These are phyloP conservation scores for Taurulus bubalis DNA, from an alignment of 2,113 vertebrate species.

Conservation along the genomic window DNA sequence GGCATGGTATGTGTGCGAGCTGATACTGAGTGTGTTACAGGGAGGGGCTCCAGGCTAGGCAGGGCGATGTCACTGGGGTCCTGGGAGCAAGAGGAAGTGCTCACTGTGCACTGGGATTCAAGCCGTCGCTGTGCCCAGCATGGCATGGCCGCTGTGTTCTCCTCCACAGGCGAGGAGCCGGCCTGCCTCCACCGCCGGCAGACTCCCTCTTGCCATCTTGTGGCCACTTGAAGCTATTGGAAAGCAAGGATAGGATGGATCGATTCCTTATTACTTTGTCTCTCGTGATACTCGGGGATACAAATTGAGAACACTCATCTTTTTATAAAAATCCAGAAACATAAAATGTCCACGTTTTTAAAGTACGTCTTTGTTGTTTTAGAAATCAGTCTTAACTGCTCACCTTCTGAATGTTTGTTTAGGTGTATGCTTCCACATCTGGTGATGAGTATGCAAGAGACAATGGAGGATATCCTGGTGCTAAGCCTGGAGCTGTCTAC, in stretches of 20 bases:
- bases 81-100: slow-evolving; percentile 82
- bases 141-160: slow-evolving; percentile 81
- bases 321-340: background rate
- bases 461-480: slow-evolving; percentile 86
- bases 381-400: background rate
- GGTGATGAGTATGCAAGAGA: slow-evolving; percentile 95
- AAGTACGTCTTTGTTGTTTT: background rate
- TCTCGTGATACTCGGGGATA: background rate
- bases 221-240: slow-evolving; percentile 60
- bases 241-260: background rate
- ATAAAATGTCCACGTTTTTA: background rate
- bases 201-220: slow-evolving; percentile 80
- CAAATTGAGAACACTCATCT: background rate
- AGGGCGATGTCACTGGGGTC: slow-evolving; percentile 80
- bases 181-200: slow-evolving; percentile 48
- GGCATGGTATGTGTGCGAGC: slow-evolving; percentile 71
- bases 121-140: slow-evolving; percentile 83
- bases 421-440: slow-evolving; percentile 97
- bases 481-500: slow-evolving; percentile 90
- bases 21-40: slow-evolving; percentile 64
- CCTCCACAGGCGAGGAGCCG: slow-evolving; percentile 63
- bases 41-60: slow-evolving; percentile 73
- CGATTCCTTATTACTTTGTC: background rate
- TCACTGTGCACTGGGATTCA: slow-evolving; percentile 82
- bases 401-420: slow-evolving; percentile 43